Evolutionary conservation across 2,888 invertebrate species (phyloP).

Genomic region (Drosophila nigricruria): DNA sequence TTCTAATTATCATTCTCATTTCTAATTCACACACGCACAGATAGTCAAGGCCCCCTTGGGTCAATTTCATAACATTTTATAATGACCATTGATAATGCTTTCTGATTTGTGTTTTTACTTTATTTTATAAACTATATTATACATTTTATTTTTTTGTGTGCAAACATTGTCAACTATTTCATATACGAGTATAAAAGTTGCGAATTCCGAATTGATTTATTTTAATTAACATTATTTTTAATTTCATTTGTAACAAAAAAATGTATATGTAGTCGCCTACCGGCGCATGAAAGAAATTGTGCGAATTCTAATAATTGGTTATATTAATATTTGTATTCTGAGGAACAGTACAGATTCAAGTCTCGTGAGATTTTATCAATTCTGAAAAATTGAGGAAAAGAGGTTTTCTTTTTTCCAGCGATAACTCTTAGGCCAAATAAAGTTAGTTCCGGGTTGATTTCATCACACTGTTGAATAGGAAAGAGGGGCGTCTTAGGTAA

Average conservation of each 20-base stretch:
- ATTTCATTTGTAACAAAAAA: slow-evolving; percentile 9
- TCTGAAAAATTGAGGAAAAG: slow-evolving; percentile 30
- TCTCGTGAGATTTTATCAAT: slow-evolving; percentile 66
- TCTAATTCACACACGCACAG: slow-evolving; percentile 1
- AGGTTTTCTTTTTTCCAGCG: slow-evolving; percentile 14
- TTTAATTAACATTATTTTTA: slow-evolving; percentile 10
- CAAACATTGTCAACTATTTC: not conserved
- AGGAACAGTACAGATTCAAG: no score
- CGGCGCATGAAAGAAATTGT: slow-evolving; percentile 43
- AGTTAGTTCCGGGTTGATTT: slow-evolving; percentile 60
- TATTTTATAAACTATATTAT: slow-evolving; percentile 51
- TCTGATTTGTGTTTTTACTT: slow-evolving; percentile 2
- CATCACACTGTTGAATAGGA: no score
- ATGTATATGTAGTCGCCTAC: slow-evolving; percentile 62
- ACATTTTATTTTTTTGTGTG: slow-evolving; percentile 11
- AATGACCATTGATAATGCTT: slow-evolving; percentile 64
- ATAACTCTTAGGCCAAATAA: slow-evolving; percentile 33
- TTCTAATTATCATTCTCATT: not conserved
- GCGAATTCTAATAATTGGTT: not conserved
- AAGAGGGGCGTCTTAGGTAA: slow-evolving; percentile 69
- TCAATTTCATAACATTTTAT: slow-evolving; percentile 35
- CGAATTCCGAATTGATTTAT: slow-evolving; percentile 30
- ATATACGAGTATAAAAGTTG: no score
- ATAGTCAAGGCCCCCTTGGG: slow-evolving; percentile 19
- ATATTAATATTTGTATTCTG: no score